Conservation (phyloP, 1,140 invertebrate genomes). For the Pogonus chalceus region DNA sequence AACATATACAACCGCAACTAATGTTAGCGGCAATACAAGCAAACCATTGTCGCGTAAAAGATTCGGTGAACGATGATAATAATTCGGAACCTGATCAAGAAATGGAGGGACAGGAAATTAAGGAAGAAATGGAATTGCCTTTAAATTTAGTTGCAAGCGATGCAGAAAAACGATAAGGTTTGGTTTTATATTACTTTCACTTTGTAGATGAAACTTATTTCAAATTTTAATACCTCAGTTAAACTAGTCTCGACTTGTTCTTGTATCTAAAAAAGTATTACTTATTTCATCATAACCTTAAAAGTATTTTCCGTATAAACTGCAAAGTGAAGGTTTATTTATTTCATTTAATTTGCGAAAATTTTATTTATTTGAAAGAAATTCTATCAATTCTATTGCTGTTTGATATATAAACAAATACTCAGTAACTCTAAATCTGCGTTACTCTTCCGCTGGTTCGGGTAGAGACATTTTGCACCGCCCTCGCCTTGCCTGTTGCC, state of each 20-base stretch:
- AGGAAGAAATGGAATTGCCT: conserved; percentile 30
- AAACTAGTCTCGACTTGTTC: too few species aligned
- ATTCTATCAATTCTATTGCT: too few species aligned
- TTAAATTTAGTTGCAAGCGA: conserved; percentile 28
- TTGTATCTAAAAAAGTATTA: too few species aligned
- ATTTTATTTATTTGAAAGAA: too few species aligned
- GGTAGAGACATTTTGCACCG: background rate
- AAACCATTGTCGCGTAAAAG: conserved; percentile 21
- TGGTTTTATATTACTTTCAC: background rate
- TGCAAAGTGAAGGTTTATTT: too few species aligned
- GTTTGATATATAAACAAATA: too few species aligned
- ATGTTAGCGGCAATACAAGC: conserved; percentile 33
- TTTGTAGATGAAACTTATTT: too few species aligned
- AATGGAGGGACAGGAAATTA: too few species aligned
- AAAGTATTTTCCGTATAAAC: too few species aligned
- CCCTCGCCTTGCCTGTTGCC: background rate
- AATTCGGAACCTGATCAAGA: conserved; percentile 29
- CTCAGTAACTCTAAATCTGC: background rate
- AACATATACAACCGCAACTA: conserved; percentile 38
- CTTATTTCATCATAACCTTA: too few species aligned
- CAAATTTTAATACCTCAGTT: too few species aligned
- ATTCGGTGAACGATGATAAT: conserved; percentile 22
- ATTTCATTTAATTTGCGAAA: too few species aligned
- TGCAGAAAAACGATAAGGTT: background rate
- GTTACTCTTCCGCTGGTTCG: background rate